Evolutionary conservation across 1,140 invertebrate genomes (phyloP).

Genomic region (Macrocentrus cingulum): DNA sequence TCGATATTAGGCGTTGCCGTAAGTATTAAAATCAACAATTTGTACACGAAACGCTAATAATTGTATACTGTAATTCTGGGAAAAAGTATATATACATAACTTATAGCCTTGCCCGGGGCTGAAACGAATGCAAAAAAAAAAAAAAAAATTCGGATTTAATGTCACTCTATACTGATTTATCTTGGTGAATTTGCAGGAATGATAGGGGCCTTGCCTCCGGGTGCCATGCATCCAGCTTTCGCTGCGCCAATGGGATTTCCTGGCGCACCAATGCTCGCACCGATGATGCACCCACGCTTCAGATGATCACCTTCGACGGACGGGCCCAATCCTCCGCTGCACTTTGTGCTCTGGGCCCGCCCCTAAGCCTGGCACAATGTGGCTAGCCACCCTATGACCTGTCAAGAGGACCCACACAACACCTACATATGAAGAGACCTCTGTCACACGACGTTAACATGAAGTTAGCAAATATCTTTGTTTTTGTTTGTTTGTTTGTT

Average conservation of each 20-base stretch:
- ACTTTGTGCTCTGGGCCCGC: conserved; percentile 59
- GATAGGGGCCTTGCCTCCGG: conserved; percentile 68
- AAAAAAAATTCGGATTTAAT: too few relatives aligned
- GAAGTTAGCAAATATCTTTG: conserved; percentile 42
- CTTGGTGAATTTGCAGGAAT: conserved; percentile 61
- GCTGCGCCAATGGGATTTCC: conserved; percentile 67
- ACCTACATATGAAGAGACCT: too few relatives aligned
- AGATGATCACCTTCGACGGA: conserved; percentile 71
- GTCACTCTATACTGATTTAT: conserved; percentile 1
- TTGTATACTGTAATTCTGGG: conserved; percentile 17
- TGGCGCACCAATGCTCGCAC: conserved; percentile 64
- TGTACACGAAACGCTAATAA: conserved; percentile 18
- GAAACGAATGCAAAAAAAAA: conserved; percentile 8
- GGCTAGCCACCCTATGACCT: neutral
- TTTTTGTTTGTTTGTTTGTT: conserved; percentile 25
- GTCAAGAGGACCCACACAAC: conserved; percentile 13
- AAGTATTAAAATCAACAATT: conserved; percentile 42
- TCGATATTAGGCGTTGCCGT: conserved; percentile 35
- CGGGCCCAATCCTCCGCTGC: conserved; percentile 55
- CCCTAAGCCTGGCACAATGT: conserved; percentile 38
- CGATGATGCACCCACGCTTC: conserved; percentile 76
- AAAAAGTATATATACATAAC: conserved; percentile 2
- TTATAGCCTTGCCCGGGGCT: neutral
- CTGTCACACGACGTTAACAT: conserved; percentile 52
- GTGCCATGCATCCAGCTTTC: conserved; percentile 67